Base-by-base conservation (phyloP, 2,113 vertebrate species). In the Sapayoa aenigma region DNA sequence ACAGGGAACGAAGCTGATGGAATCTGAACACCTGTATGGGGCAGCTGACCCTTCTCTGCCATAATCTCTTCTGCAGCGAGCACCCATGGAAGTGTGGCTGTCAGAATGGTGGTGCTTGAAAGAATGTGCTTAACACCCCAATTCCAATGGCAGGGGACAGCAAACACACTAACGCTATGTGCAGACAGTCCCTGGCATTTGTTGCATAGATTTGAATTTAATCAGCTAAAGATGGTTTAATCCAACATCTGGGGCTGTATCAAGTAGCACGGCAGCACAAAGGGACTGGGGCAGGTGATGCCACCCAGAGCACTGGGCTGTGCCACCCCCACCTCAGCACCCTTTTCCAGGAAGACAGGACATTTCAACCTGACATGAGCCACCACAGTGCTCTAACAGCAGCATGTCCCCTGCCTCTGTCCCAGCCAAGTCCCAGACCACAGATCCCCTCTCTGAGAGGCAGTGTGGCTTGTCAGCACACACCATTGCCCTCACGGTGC, bases 381-480 rank as follows among this genome's bases (percentile, higher is more conserved):
- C 74, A 35, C 82, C 65, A 11, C 21, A 7, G 24, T 2, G 39
- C 77, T 69, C 8, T 0, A 0, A 20, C 47, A 39, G 35, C 37
- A 65, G 50, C 46, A 16, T 1, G 21, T 35, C 52, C 44, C 60
- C 60, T 15, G 56, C 6, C 1, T 12, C 56, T 25, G 49, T 27
- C 44, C 53, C 71, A 17, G 19, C 0, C 53, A 4, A 23, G 39
- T 15, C 31, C 25, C 55, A 44, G 2, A 25, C 42, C 22, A 22
- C 0, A 44, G 33, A 24, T 5, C 37, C 44, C 62, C 63, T 80
- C 50, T 11, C 63, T 19, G n/a, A 58, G 62, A 71, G 47, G 23
- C 0, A 0, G 18, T 3, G 1, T 4, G 31, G n/a, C 33, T 50
- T 5, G 0, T 8, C 1, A 1, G 77, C 59, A 24, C 33, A 35